These are phyloP conservation scores for Poeciliopsis prolifica DNA, from an alignment of 2,113 vertebrate genomes.

Conservation along the genomic window DNA sequence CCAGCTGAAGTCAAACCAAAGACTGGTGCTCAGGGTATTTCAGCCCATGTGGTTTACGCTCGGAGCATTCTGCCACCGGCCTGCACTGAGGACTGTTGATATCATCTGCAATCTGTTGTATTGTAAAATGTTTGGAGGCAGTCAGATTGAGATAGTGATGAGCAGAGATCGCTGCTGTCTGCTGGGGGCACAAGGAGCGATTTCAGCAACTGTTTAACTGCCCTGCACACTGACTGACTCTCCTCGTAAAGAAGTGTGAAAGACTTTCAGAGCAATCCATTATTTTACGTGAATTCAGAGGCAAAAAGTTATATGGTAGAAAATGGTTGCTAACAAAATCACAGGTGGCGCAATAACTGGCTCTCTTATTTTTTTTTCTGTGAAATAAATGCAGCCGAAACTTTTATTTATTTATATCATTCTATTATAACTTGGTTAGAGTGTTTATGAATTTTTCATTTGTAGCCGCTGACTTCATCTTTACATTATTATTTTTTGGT, in stretches of 20 bases:
- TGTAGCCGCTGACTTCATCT: too few species aligned
- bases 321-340: neutral
- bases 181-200: neutral
- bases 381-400: too few species aligned
- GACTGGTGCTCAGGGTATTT: neutral
- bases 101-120: constrained; percentile 18
- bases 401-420: too few species aligned
- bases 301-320: neutral
- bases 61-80: neutral
- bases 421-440: too few species aligned
- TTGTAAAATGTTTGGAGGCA: neutral
- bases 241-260: neutral
- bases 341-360: neutral
- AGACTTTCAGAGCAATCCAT: neutral
- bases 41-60: constrained; percentile 2
- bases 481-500: too few species aligned
- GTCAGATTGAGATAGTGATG: neutral
- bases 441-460: too few species aligned
- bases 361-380: too few species aligned
- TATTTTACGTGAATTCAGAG: neutral
- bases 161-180: neutral
- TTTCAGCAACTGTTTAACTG: neutral
- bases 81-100: neutral
- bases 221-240: neutral
- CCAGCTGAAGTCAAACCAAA: neutral